Percentiles rank a stretch among this genome's conserved stretches.
Conservation (phyloP, 2,113 vertebrate species). For the Phylloscopus trochiloides region DNA sequence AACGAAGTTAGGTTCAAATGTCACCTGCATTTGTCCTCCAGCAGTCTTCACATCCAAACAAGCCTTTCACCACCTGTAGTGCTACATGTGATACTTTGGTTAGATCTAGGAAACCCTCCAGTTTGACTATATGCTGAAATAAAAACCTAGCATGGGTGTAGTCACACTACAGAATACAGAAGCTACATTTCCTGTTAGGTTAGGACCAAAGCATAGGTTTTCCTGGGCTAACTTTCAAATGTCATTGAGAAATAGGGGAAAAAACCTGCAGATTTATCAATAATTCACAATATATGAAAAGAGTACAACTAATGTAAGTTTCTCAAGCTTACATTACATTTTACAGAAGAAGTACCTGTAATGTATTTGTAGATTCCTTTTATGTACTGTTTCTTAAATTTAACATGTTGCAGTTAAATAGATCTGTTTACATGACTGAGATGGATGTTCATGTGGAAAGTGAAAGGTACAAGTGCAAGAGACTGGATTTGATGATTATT, state of each 20-base stretch:
- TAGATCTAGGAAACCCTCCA: background rate
- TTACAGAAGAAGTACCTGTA: background rate
- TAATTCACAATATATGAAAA: background rate
- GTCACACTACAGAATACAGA: background rate
- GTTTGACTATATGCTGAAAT: background rate
- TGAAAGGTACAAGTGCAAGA: background rate
- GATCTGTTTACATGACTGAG: background rate
- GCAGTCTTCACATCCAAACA: background rate
- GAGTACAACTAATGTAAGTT: background rate
- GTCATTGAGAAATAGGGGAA: background rate
- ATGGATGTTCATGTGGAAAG: background rate
- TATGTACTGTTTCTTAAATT: background rate
- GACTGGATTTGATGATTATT: background rate
- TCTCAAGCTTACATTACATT: background rate
- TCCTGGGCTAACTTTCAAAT: background rate
- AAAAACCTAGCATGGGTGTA: background rate
- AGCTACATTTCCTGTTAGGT: background rate
- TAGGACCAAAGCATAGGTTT: background rate
- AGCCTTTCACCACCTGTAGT: background rate
- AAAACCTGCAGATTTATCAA: background rate
- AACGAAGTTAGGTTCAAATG: background rate
- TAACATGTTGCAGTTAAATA: background rate
- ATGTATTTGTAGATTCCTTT: background rate
- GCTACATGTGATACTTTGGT: background rate
- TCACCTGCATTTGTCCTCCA: background rate